phyloP scores from a whole-genome alignment of 23 tunicate species.

The Aplidium turbinatum region DNA sequence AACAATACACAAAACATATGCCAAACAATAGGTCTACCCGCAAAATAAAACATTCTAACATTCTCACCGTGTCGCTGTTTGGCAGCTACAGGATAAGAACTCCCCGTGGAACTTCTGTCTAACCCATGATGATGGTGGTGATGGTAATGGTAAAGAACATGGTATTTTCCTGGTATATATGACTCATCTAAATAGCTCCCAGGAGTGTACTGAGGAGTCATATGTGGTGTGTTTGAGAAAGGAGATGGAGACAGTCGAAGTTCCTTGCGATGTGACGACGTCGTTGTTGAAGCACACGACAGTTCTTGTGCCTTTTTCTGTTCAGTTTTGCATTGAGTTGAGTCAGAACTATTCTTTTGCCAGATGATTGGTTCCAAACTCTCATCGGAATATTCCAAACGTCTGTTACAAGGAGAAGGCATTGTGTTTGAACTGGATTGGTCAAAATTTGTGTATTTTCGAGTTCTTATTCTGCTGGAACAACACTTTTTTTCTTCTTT shows the following conservation, averaged over 20 bases:
- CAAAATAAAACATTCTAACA: neutral
- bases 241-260: neutral
- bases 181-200: conserved; percentile 12
- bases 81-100: neutral
- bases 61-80: conserved; percentile 12
- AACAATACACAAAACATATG: too few relatives aligned
- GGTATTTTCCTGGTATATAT: conserved; percentile 35
- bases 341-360: neutral
- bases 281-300: neutral
- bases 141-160: conserved; percentile 53
- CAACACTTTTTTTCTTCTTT: neutral
- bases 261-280: neutral
- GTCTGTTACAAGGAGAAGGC: neutral
- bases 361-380: neutral
- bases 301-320: neutral
- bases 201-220: neutral
- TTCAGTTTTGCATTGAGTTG: neutral
- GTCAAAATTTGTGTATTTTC: neutral
- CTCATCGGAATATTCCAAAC: neutral
- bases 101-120: neutral
- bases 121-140: conserved; percentile 51
- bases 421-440: neutral
- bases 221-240: neutral
- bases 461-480: neutral
- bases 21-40: too few relatives aligned